Conservation (phyloP, 2,888 invertebrate genomes). For the Antheraea assamensis region DNA sequence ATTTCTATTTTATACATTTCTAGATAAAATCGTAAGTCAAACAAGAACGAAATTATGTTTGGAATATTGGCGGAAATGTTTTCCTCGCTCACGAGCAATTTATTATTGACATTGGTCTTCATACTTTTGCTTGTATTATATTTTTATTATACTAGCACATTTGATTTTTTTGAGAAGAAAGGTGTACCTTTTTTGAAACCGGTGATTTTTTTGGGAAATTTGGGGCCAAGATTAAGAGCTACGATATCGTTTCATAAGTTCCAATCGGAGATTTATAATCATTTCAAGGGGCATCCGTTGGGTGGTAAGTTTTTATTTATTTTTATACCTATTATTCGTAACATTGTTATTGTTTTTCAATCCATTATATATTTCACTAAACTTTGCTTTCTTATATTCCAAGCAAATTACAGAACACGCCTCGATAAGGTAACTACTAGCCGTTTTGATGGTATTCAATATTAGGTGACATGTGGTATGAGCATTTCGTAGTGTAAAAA, state of each 20-base stretch:
- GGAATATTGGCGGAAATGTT: neutral
- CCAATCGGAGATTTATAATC: conserved; percentile 68
- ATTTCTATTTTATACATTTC: neutral
- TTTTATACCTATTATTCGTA: neutral
- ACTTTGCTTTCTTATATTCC: too few species aligned
- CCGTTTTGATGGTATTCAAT: too few species aligned
- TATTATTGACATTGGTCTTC: neutral
- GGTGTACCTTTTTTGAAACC: conserved; percentile 72
- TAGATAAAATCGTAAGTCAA: neutral
- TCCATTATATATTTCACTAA: too few species aligned
- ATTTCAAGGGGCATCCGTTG: conserved; percentile 71
- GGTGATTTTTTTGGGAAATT: conserved; percentile 71
- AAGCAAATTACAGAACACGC: too few species aligned
- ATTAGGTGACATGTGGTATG: too few species aligned
- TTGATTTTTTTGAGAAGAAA: conserved; percentile 71
- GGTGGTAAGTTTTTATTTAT: conserved; percentile 62
- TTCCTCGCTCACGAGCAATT: neutral
- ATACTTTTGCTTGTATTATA: conserved; percentile 60
- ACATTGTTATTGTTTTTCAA: neutral
- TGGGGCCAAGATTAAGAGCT: conserved; percentile 64
- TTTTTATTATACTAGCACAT: conserved; percentile 70
- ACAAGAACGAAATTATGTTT: neutral
- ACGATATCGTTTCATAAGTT: conserved; percentile 73
- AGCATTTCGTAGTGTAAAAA: too few species aligned
- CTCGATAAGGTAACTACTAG: too few species aligned